These are phyloP conservation scores for Epirrhoe alternata DNA, from an alignment of 2,888 invertebrate species.

Conservation along the genomic window DNA sequence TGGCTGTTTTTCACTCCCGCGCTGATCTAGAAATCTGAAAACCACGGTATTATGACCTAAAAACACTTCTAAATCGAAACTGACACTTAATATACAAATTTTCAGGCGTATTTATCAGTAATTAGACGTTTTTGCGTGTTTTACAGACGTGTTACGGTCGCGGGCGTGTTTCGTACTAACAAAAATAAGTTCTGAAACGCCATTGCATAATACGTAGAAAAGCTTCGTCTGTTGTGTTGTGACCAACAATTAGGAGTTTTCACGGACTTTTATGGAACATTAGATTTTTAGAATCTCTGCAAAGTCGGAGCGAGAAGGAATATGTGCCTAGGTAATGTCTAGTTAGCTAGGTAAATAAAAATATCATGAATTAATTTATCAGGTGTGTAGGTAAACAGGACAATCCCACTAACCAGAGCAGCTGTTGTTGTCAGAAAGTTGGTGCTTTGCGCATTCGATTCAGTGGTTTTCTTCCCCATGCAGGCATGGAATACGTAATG, in stretches of 20 bases:
- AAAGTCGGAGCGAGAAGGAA: too few species aligned
- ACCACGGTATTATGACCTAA: neutral
- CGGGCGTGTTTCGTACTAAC: conserved; percentile 72
- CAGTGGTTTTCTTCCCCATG: too few species aligned
- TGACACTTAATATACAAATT: conserved; percentile 41
- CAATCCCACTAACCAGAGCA: too few species aligned
- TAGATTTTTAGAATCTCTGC: neutral
- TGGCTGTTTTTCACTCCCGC: conserved; percentile 54
- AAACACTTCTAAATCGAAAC: conserved; percentile 13
- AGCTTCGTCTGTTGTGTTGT: conserved; percentile 65
- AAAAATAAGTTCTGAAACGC: conserved; percentile 77
- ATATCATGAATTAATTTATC: too few species aligned
- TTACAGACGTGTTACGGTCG: conserved; percentile 58
- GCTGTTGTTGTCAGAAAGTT: too few species aligned
- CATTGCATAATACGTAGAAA: conserved; percentile 81
- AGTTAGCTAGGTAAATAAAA: too few species aligned
- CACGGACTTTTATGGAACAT: conserved; percentile 39
- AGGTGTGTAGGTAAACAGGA: too few species aligned
- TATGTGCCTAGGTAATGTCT: too few species aligned
- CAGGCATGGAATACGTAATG: too few species aligned
- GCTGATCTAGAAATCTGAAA: conserved; percentile 28
- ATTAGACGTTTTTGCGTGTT: conserved; percentile 38
- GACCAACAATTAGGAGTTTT: conserved; percentile 51
- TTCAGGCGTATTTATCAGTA: conserved; percentile 27
- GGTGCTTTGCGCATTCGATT: too few species aligned